Conservation (phyloP, 2,797 vertebrate species). For the Enteromius fasciolatus region DNA sequence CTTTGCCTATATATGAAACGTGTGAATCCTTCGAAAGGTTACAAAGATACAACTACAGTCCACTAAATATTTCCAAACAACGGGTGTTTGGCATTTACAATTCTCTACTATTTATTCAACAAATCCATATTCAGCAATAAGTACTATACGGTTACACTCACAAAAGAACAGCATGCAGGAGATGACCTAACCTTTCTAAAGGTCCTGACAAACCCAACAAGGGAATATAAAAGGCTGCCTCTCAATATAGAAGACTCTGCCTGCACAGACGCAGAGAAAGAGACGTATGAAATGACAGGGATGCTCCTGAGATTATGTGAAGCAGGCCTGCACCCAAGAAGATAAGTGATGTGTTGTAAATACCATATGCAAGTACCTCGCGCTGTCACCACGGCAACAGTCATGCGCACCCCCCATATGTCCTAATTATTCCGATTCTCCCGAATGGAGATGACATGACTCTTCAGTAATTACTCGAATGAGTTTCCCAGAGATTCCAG, state of each 20-base stretch:
- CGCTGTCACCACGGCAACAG: constrained; percentile 23
- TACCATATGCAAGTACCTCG: constrained; percentile 2
- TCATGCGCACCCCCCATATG: constrained; percentile 2
- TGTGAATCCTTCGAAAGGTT: neutral
- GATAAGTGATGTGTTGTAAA: constrained; percentile 38
- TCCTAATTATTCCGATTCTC: constrained; percentile 20
- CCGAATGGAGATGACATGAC: neutral
- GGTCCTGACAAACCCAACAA: constrained; percentile 1
- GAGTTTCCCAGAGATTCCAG: constrained; percentile 11
- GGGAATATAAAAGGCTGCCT: neutral
- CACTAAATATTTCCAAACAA: neutral
- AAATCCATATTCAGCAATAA: constrained; percentile 13
- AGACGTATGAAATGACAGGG: neutral
- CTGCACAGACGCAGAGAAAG: neutral
- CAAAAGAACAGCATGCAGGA: neutral
- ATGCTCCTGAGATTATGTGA: constrained; percentile 10
- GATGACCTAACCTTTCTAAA: constrained; percentile 5
- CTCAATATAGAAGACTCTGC: neutral
- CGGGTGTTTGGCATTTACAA: neutral
- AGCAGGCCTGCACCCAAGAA: constrained; percentile 15
- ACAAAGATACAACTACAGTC: neutral
- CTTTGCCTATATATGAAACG: neutral
- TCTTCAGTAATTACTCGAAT: constrained; percentile 10
- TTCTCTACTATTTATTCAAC: neutral
- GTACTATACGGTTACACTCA: neutral